Conservation (phyloP, 2,113 vertebrate genomes). For the Phodopus roborovskii region DNA sequence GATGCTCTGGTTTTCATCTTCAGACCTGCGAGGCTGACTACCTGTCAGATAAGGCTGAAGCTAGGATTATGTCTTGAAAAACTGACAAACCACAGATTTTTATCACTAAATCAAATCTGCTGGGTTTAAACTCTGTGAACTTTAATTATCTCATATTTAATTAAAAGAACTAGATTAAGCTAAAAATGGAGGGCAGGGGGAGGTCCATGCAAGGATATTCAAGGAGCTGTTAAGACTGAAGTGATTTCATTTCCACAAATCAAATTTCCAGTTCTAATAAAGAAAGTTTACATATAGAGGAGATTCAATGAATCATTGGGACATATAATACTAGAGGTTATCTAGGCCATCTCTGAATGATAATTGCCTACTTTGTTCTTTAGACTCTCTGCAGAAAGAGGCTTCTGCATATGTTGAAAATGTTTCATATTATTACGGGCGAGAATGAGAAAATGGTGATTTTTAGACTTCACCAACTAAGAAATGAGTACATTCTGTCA, state of each 20-base stretch:
- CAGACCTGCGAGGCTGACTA: conserved; percentile 79
- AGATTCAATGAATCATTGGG: neutral
- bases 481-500: neutral
- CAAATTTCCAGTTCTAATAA: conserved; percentile 47
- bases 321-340: neutral
- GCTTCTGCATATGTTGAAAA: conserved; percentile 32
- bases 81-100: conserved; percentile 83
- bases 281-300: conserved; percentile 25
- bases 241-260: conserved; percentile 67
- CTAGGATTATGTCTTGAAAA: conserved; percentile 81
- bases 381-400: conserved; percentile 24
- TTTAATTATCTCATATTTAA: conserved; percentile 83
- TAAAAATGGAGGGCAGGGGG: neutral
- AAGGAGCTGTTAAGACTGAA: conserved; percentile 26
- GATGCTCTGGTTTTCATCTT: conserved; percentile 76
- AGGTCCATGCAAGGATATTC: neutral
- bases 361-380: conserved; percentile 19
- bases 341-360: neutral
- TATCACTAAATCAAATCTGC: conserved; percentile 82
- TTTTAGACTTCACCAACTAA: conserved; percentile 3
- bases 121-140: conserved; percentile 80
- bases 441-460: conserved; percentile 29
- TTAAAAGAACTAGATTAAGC: conserved; percentile 75
- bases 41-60: conserved; percentile 81
- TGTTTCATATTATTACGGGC: neutral